A percentile compares a stretch with the other conserved stretches of the same genome.
Conservation (phyloP, 2,113 vertebrate genomes). For the Panurus biarmicus region DNA sequence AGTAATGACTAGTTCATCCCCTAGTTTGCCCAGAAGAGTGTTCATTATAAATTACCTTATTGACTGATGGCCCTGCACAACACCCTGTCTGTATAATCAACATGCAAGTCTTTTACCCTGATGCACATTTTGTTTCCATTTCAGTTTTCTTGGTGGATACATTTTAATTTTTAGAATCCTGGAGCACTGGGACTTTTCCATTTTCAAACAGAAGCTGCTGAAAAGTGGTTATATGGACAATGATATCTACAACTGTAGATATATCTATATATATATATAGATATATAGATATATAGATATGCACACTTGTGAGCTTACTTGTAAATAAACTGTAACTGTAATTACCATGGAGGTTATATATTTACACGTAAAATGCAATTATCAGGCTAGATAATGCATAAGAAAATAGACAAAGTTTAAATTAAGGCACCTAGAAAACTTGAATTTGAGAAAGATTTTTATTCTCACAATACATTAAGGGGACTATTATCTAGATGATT, state of each 20-base stretch:
- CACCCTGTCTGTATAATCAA: constrained; percentile 26
- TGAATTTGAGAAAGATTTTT: not conserved
- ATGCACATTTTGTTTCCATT: not conserved
- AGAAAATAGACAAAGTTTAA: not conserved
- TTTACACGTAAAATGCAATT: not conserved
- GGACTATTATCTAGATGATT: not conserved
- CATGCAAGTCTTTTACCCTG: not conserved
- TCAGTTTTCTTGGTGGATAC: not conserved
- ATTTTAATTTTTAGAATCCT: not conserved
- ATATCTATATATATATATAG: too few species aligned
- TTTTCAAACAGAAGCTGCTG: not conserved
- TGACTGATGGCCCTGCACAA: constrained; percentile 44
- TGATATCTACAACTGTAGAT: not conserved
- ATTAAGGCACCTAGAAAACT: not conserved
- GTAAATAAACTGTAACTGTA: not conserved
- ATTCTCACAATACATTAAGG: not conserved
- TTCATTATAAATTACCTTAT: constrained; percentile 60
- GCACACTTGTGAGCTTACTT: not conserved
- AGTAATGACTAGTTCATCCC: constrained; percentile 7
- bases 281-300: too few species aligned
- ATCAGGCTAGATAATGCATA: not conserved
- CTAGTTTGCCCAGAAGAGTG: not conserved
- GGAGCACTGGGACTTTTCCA: not conserved
- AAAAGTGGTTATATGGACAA: fast-evolving
- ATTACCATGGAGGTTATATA: not conserved